These are phyloP conservation scores for Diplosoma virens DNA, from an alignment of 23 tunicate species.

Conservation along the genomic window DNA sequence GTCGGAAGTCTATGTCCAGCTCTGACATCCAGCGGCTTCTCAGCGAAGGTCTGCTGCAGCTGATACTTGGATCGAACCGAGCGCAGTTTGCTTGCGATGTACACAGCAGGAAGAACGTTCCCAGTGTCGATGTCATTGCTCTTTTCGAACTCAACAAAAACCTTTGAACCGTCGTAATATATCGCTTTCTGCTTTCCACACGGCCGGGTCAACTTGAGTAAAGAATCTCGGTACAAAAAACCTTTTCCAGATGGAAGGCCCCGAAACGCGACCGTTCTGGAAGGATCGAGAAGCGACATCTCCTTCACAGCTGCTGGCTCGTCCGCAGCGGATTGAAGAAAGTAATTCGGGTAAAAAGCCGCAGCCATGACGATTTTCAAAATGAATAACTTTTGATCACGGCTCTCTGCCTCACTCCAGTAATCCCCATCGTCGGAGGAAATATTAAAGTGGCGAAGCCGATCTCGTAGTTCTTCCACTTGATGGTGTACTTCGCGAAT, in stretches of 20 bases:
- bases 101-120: conserved; percentile 65
- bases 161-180: conserved; percentile 72
- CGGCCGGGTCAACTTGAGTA: conserved; percentile 18
- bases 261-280: conserved; percentile 50
- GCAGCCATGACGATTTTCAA: conserved; percentile 70
- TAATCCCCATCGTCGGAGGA: conserved; percentile 39
- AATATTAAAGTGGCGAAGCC: conserved; percentile 65
- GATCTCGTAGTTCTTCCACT: conserved; percentile 53
- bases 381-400: conserved; percentile 8
- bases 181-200: conserved; percentile 68
- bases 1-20: neutral
- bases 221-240: conserved; percentile 53
- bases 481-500: conserved; percentile 57
- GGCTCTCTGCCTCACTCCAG: conserved; percentile 25
- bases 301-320: conserved; percentile 50
- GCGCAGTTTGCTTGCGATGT: conserved; percentile 50
- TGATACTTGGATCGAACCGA: neutral
- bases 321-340: conserved; percentile 35
- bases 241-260: conserved; percentile 61
- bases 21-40: neutral
- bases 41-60: conserved; percentile 32
- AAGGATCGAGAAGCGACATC: conserved; percentile 59
- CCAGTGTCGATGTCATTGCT: conserved; percentile 31
- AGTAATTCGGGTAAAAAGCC: conserved; percentile 87
- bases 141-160: conserved; percentile 64